Percentiles rank a stretch among this genome's conserved stretches.
These are phyloP conservation scores for Myzus persicae DNA, from an alignment of 1,140 invertebrate species.

Conservation along the genomic window DNA sequence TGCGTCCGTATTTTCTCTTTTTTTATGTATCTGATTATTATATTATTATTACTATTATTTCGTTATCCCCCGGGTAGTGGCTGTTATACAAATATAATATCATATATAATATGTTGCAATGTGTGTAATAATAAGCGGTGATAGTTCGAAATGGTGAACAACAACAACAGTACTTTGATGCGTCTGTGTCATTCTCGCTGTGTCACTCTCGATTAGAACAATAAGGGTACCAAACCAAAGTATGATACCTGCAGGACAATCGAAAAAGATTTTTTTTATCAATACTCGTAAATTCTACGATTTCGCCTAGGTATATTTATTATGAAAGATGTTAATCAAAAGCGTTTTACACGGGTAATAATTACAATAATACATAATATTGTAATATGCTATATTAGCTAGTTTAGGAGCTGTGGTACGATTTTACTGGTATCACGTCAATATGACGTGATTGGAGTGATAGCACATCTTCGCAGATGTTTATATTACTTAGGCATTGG, in stretches of 20 bases:
- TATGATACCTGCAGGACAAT: neutral
- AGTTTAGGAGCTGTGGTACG: neutral
- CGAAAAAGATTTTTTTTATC: neutral
- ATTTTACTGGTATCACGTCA: neutral
- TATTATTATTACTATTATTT: conserved; percentile 22
- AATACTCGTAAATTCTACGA: neutral
- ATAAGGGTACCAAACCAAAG: too few species aligned
- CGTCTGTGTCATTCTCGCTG: neutral
- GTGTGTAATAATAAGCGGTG: neutral
- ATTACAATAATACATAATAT: too few species aligned
- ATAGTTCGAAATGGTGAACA: neutral
- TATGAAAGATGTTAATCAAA: neutral
- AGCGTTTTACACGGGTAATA: neutral
- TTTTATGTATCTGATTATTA: neutral
- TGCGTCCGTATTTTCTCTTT: neutral
- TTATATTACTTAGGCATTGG: neutral
- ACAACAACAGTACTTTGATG: neutral
- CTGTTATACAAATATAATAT: neutral
- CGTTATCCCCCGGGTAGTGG: neutral
- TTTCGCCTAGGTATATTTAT: neutral
- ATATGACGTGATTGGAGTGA: neutral
- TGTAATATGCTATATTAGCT: too few species aligned
- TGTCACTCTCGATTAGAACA: neutral
- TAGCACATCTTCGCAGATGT: neutral
- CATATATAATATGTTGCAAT: neutral